These are phyloP conservation scores for Acholoe squamosa DNA, from an alignment of 2,888 invertebrate species.

Conservation along the genomic window DNA sequence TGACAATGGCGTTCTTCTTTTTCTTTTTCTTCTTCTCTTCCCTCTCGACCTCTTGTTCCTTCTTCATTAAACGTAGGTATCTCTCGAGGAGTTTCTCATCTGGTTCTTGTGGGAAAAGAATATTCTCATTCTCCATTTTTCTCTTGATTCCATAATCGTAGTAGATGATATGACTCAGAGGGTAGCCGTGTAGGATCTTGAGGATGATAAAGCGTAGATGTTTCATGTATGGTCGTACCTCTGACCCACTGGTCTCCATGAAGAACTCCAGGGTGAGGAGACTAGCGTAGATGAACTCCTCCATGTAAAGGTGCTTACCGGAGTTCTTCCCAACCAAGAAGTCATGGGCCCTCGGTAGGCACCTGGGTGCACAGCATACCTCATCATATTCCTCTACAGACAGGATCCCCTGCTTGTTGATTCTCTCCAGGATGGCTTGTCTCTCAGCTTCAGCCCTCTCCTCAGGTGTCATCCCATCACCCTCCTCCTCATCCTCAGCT, in stretches of 20 bases:
- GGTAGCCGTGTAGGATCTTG: conserved; percentile 23
- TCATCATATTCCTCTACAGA: not conserved
- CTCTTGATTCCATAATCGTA: not conserved
- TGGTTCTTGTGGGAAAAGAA: conserved; percentile 25
- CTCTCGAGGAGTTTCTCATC: conserved; percentile 29
- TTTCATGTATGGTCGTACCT: conserved; percentile 43
- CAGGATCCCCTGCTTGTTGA: not conserved
- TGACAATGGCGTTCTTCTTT: not conserved
- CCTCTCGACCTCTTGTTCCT: not conserved
- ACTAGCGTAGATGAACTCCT: conserved; percentile 47
- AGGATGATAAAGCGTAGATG: conserved; percentile 34
- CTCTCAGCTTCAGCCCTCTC: not conserved
- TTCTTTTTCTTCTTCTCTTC: conserved; percentile 28
- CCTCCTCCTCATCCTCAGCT: not conserved
- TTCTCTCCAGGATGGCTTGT: not conserved
- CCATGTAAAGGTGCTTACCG: not conserved
- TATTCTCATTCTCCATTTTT: conserved; percentile 36
- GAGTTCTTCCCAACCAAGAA: not conserved
- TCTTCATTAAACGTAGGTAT: conserved; percentile 5
- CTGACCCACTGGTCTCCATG: conserved; percentile 15
- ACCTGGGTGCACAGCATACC: not conserved
- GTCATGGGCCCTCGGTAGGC: conserved; percentile 20
- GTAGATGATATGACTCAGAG: not conserved
- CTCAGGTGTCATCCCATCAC: not conserved
- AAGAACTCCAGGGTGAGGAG: conserved; percentile 55